Evolutionary conservation across 2,113 vertebrate genomes (phyloP).

Genomic region (Sapayoa aenigma): DNA sequence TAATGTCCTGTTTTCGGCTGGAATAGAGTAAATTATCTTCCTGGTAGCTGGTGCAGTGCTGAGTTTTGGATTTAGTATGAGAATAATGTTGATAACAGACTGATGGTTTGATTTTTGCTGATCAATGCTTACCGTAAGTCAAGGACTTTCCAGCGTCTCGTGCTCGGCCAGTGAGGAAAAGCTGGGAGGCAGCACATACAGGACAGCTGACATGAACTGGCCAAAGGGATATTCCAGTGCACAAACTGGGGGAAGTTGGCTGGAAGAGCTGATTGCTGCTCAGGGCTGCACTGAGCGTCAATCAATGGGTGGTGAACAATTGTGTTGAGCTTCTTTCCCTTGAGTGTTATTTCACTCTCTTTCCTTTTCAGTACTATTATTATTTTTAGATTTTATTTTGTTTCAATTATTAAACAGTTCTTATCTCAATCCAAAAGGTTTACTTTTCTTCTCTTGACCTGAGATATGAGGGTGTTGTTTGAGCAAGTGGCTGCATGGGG

Average conservation of each 20-base stretch:
- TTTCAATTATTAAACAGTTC: neutral
- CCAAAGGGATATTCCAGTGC: neutral
- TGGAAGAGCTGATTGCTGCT: neutral
- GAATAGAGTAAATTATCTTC: neutral
- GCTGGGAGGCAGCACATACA: neutral
- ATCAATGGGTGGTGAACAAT: too few species aligned
- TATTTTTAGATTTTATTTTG: neutral
- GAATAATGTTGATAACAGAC: neutral
- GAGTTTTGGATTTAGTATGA: neutral
- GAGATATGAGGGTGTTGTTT: accelerated
- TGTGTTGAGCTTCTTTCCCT: neutral
- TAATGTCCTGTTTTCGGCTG: neutral
- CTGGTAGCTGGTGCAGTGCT: neutral
- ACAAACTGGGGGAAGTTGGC: neutral
- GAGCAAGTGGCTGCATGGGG: neutral
- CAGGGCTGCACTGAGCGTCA: neutral
- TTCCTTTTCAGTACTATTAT: neutral
- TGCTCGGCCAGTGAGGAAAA: neutral
- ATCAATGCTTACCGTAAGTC: neutral
- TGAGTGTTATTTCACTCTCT: accelerated
- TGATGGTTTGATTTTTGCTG: neutral
- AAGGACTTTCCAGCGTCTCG: neutral
- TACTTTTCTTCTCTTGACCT: neutral
- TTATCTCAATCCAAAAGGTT: neutral
- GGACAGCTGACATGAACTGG: neutral